These are phyloP conservation scores for Trachemys scripta DNA, from an alignment of 2,113 vertebrate genomes.

Conservation along the genomic window DNA sequence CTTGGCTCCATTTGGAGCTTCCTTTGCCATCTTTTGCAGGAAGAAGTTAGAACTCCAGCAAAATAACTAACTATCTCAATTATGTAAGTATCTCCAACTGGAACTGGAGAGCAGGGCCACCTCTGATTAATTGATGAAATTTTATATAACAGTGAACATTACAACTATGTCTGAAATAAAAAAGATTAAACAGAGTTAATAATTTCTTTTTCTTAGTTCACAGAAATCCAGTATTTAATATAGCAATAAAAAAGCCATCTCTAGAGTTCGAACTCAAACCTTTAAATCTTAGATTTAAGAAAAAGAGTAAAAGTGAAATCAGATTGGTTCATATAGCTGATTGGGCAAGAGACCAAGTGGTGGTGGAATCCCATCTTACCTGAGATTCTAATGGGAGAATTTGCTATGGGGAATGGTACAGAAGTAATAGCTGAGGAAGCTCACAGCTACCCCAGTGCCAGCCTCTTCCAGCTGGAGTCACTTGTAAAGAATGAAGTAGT, in stretches of 20 bases:
- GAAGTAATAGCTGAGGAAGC: not conserved
- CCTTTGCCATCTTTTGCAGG: slow-evolving; percentile 55
- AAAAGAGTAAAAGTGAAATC: slow-evolving; percentile 14
- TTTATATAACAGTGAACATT: slow-evolving; percentile 47
- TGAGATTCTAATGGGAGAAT: slow-evolving; percentile 19
- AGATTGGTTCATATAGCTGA: rapidly evolving
- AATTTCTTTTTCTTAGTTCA: not conserved
- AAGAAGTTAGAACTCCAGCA: slow-evolving; percentile 47
- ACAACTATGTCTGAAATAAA: slow-evolving; percentile 49
- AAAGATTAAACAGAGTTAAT: slow-evolving; percentile 56
- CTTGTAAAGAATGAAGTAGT: rapidly evolving
- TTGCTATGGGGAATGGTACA: slow-evolving; percentile 29
- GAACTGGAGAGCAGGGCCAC: slow-evolving; percentile 25
- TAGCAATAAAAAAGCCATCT: slow-evolving; percentile 9
- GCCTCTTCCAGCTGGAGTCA: slow-evolving; percentile 44
- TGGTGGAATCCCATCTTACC: not conserved
- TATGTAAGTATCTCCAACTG: slow-evolving; percentile 60
- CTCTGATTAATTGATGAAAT: slow-evolving; percentile 70
- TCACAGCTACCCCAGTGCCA: not conserved
- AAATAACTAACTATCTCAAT: slow-evolving; percentile 2
- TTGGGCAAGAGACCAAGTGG: not conserved
- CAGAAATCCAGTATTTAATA: slow-evolving; percentile 40
- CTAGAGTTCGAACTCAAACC: not conserved
- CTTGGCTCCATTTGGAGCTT: slow-evolving; percentile 58
- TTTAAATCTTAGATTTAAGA: slow-evolving; percentile 33